Base-by-base conservation (phyloP, 2,888 invertebrate genomes). In the Coelinius sp. region DNA sequence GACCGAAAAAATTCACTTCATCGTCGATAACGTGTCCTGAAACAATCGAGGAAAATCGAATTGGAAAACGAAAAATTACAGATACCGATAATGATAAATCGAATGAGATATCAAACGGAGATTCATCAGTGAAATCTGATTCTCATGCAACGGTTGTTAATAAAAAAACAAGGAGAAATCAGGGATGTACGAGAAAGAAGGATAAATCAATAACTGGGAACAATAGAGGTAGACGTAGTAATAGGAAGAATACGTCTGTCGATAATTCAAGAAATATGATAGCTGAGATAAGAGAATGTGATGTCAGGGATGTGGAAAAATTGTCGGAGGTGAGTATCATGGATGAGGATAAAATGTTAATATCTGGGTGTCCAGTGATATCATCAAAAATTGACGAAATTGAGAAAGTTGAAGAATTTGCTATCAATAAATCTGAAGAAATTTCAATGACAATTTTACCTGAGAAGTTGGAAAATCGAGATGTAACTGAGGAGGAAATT, bases 21-120 rank as follows among this genome's bases (percentile, higher is more conserved):
- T 52, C 71, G 2, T 20, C 63, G 14, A 52, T 68, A 7, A 27
- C 17, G 20, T 59, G 35, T 20, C 66, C 71, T 3, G 73, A 77
- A 12, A 27, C 27, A 1, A 17, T 70, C 2, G 72, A 76, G 7
- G 75, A 66, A 14, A 12, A 78, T 35, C 75, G 76, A 17, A 67
- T 73, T 0, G 81, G 75, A 0, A 81, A 83, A 63, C 77, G 80
- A 67, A 82, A 84, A 73, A 75, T 71, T 1, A 49, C 74, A 0
- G 80, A 78, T 0, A 78, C 77, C 1, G 78, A 81, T 0, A 53
- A 62, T 0, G 75, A 76, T 2, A 66, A 73, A n/a, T 62, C 44
- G 63, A 1, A 35, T 41, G 17, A 56, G 24, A 25, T 20, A 1
- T 0, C 38, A 20, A 25, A 25, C 41, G 52, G 44, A 24, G 53